A percentile compares a stretch with the other conserved stretches of the same genome.
phyloP scores from a whole-genome alignment of 2,113 vertebrate species.

The Eolophus roseicapilla region DNA sequence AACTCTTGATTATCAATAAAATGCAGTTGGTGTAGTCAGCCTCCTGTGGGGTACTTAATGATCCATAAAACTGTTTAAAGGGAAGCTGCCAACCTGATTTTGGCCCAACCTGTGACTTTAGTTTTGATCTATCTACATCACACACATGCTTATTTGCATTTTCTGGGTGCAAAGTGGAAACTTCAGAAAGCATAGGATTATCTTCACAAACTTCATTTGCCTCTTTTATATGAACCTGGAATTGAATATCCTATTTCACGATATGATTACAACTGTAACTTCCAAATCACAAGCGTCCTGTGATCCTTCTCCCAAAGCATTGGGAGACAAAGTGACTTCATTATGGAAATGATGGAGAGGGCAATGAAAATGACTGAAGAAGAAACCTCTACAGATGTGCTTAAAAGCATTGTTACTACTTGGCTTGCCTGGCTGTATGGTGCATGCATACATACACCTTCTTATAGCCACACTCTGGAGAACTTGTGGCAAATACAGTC shows the following conservation, averaged over 20 bases:
- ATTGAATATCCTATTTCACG: background rate
- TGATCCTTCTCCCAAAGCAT: background rate
- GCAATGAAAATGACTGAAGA: background rate
- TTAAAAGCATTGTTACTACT: background rate
- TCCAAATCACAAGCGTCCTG: background rate
- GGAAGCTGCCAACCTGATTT: constrained; percentile 33
- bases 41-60: constrained; percentile 44
- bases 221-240: background rate
- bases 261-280: background rate
- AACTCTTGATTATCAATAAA: background rate
- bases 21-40: background rate
- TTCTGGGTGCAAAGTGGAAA: background rate
- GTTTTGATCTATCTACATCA: background rate
- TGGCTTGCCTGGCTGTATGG: background rate
- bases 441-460: background rate
- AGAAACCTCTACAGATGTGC: background rate
- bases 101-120: constrained; percentile 6
- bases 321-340: background rate
- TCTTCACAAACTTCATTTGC: background rate
- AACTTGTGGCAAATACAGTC: background rate
- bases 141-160: background rate
- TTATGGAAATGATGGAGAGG: background rate
- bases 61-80: constrained; percentile 48
- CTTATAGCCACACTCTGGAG: background rate
- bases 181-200: background rate